phyloP scores from a whole-genome alignment of 2,888 invertebrate genomes.

The Hyalella azteca region DNA sequence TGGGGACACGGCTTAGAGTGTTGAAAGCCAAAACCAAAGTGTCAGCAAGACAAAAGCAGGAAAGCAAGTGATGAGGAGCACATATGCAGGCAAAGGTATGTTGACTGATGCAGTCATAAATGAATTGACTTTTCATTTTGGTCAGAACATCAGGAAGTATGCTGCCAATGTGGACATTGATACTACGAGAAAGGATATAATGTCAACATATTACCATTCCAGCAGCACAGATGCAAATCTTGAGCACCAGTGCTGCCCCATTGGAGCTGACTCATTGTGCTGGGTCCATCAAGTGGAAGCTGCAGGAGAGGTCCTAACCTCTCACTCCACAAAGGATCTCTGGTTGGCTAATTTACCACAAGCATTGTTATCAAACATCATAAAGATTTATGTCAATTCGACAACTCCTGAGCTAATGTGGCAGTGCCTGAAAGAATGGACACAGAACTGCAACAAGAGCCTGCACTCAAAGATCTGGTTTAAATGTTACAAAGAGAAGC shows the following conservation, averaged over 20 bases:
- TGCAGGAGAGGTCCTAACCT: background rate
- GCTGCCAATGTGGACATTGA: background rate
- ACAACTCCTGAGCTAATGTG: background rate
- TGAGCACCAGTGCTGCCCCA: background rate
- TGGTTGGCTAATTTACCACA: background rate
- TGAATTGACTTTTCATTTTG: conserved; percentile 20
- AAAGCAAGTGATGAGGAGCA: background rate
- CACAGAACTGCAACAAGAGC: conserved; percentile 23
- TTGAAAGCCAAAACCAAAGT: conserved; percentile 39
- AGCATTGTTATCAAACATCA: background rate
- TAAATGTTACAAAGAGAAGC: background rate
- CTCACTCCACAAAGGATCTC: background rate
- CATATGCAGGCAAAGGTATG: conserved; percentile 43
- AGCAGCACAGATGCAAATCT: conserved; percentile 35
- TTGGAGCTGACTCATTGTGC: conserved; percentile 30
- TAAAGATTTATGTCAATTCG: conserved; percentile 10
- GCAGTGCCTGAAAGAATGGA: conserved; percentile 15
- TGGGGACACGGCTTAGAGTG: conserved; percentile 45
- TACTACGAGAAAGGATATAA: background rate
- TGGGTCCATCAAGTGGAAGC: background rate
- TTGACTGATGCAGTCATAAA: conserved; percentile 31
- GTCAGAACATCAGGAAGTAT: conserved; percentile 1
- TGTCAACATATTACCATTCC: background rate
- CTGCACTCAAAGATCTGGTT: conserved; percentile 21
- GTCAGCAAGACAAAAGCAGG: conserved; percentile 23